Evolutionary conservation across 2,797 vertebrate genomes (phyloP).

Genomic region (Malurus leucopterus): DNA sequence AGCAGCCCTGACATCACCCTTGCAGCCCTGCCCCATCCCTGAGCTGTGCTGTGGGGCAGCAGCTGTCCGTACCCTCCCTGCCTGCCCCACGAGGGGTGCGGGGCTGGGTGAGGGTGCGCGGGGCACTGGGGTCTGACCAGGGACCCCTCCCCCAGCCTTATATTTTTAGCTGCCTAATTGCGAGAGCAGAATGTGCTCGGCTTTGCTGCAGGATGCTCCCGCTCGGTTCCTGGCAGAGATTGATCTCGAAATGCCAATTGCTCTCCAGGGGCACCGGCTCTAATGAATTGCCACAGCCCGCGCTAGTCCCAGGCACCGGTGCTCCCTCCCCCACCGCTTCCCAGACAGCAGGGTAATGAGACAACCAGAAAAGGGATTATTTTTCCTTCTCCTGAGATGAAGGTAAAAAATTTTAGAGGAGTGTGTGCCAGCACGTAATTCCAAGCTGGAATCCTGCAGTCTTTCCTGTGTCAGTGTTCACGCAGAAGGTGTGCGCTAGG

Average conservation of each 20-base stretch:
- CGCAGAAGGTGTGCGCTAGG: background rate
- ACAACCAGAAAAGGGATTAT: background rate
- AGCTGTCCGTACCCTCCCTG: background rate
- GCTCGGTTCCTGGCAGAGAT: slow-evolving; percentile 53
- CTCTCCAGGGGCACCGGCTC: slow-evolving; percentile 40
- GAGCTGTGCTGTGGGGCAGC: rapidly evolving
- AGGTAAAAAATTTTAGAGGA: background rate
- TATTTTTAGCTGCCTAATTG: slow-evolving; percentile 62
- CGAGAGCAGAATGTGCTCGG: slow-evolving; percentile 35
- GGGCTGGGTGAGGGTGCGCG: rapidly evolving
- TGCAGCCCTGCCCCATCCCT: background rate
- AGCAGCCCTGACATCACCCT: background rate
- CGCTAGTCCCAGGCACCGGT: background rate
- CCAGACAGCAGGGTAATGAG: background rate
- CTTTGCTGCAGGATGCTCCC: slow-evolving; percentile 47
- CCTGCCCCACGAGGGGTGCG: background rate
- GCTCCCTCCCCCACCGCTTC: background rate
- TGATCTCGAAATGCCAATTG: slow-evolving; percentile 65
- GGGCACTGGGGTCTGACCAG: background rate
- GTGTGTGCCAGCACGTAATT: background rate
- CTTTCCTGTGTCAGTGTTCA: background rate
- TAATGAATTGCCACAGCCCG: slow-evolving; percentile 42
- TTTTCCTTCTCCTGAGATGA: background rate
- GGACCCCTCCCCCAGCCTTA: background rate
- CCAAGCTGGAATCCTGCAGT: background rate